Evolutionary conservation across 2,113 vertebrate species (phyloP), one percentile per base, ranked within the genome.

Genomic region (Ondatra zibethicus): DNA sequence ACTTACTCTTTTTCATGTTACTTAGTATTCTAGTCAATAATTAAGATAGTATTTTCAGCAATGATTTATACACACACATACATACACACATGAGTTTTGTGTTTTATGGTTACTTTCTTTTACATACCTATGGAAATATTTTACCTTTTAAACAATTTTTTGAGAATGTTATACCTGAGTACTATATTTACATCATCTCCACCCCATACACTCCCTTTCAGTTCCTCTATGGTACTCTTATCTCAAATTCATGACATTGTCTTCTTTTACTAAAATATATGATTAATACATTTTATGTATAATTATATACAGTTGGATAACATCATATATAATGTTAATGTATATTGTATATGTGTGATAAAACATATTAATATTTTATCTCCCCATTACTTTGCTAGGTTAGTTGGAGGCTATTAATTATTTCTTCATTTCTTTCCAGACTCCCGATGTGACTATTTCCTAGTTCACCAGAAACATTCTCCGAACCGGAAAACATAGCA

Each of bases 341-440:
- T 5, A 55, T 80, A 23, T 80, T 80, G 16, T 80, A 10, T 17
- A 55, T 21, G 12, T 58, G 19, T 81, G 33, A 55, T 33, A 55
- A 12, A 80, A 76, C 39, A 84, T 42, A 9, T 27, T 61, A n/a
- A 39, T 27, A 0, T 52, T 97, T 96, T 81, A 19, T 1, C 92
- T 96, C 72, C 45, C 39, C 70, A 2, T 96, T 92, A 29, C 11
- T 14, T 95, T 80, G 82, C 68, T 81, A 89, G 58, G 5, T 23
- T 82, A 70, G 55, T 95, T 70, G 65, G 19, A 92, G 39, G 29
- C 47, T 36, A 85, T 97, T 94, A 97, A 36, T 98, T 97, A 92
- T 96, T 96, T 89, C 21, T 91, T 91, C 3, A 72, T 98, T 97
- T 96, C 7, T 94, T 97, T 93, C 80, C 45, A 93, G 95, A 87